Base-by-base conservation (phyloP, 2,888 invertebrate genomes). In the Pheosia gnoma region DNA sequence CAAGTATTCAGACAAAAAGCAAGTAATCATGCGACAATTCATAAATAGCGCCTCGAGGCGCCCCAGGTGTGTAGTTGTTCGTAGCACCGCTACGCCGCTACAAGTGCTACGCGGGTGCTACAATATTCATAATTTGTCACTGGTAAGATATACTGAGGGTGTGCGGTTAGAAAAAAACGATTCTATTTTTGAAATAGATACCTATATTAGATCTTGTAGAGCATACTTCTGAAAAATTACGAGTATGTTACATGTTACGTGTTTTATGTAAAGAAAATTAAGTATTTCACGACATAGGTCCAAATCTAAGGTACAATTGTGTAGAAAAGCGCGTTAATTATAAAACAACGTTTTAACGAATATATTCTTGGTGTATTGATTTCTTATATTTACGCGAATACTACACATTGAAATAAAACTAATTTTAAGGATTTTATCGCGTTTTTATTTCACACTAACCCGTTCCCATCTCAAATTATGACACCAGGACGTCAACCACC, bases 101-200 rank as follows among this genome's bases (percentile, higher is more conserved):
- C 49, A 51, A 53, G 5, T 56, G 51, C 67, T 70, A 65, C 73
- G 63, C 47, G 47, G 59, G 58, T 61, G 66, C 56, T 62, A 61
- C 52, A 45, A n/a, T 57, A 57, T 68, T 63, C 60, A 59, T 55
- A 51, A n/a, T 38, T 56, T 41, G 41, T 56, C 56, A 37, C 25
- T 13, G 56, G 7, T 13, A 41, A n/a, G 39, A 56, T 41, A 38
- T 53, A 38, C 36, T 10, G 53, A 13, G 51, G 25, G 25, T 51
- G n/a, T 25, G 47, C 6, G 47, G 13, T 53, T 11, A 9, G 53
- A 37, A 53, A 37, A 37, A 53, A 37, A 25, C 7, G 36, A 53
- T 10, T 9, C 6, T 52, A 52, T 53, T 36, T 11, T 11, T 6
- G 11, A 53, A 53, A 53, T 10, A 53, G 11, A 10, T 37, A 25